A percentile compares a stretch with the other conserved stretches of the same genome.
Conservation (phyloP, 2,113 vertebrate species). For the Caranx melampygus region DNA sequence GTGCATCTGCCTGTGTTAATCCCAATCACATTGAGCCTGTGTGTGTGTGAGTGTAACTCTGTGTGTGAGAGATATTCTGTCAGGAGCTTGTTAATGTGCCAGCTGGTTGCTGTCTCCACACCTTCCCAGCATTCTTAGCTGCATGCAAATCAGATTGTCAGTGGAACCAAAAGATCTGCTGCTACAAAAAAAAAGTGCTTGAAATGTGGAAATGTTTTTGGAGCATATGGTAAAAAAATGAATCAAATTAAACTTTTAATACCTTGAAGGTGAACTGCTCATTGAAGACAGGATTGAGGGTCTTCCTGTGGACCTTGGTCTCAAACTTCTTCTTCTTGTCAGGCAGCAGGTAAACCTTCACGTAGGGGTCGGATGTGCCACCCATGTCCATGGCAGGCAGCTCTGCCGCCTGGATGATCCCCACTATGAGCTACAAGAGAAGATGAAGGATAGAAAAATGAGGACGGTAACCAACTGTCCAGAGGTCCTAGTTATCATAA, state of each 20-base stretch:
- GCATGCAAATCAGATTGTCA: conserved; percentile 76
- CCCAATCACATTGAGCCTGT: conserved; percentile 56
- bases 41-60: conserved; percentile 36
- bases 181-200: conserved; percentile 3
- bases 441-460: conserved; percentile 1
- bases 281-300: conserved; percentile 91
- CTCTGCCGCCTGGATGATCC: conserved; percentile 91
- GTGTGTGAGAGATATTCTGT: conserved; percentile 63
- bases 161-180: conserved; percentile 60
- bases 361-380: conserved; percentile 92
- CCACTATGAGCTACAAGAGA: conserved; percentile 82
- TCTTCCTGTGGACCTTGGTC: conserved; percentile 95
- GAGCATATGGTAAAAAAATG: background rate
- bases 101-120: conserved; percentile 78
- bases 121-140: conserved; percentile 61
- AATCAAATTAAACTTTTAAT: conserved; percentile 8
- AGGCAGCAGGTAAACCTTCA: conserved; percentile 91
- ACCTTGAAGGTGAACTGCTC: conserved; percentile 95
- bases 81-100: conserved; percentile 78
- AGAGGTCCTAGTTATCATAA: background rate
- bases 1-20: conserved; percentile 74
- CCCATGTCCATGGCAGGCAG: conserved; percentile 93
- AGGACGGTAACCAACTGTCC: conserved; percentile 22
- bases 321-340: conserved; percentile 94
- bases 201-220: conserved; percentile 1